phyloP scores from a whole-genome alignment of 2,797 vertebrate genomes.

The Mus spretus region DNA sequence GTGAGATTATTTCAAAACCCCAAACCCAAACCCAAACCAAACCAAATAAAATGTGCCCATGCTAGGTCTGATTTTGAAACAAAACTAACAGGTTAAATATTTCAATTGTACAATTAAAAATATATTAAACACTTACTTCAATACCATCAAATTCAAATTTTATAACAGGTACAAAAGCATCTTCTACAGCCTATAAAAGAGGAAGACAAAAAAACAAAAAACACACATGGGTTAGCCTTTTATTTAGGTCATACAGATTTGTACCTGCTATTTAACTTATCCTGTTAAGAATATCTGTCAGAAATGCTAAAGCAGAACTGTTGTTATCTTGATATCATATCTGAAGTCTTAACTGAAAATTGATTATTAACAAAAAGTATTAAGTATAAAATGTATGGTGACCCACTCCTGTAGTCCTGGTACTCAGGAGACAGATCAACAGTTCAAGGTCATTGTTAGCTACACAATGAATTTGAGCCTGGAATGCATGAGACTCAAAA shows the following conservation, averaged over 20 bases:
- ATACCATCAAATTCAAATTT: constrained; percentile 99
- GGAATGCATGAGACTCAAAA: not conserved
- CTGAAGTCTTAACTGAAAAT: constrained; percentile 15
- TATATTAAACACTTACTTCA: constrained; percentile 91
- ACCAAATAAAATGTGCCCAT: not conserved
- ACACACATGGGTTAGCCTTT: constrained; percentile 9
- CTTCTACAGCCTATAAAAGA: constrained; percentile 95
- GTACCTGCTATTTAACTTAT: not conserved
- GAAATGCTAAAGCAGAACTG: constrained; percentile 47
- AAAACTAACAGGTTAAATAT: not conserved
- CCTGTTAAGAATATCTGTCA: constrained; percentile 50
- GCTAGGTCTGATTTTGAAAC: constrained; percentile 43
- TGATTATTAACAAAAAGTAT: constrained; percentile 44
- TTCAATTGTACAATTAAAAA: constrained; percentile 47
- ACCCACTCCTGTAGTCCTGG: not conserved
- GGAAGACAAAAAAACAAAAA: constrained; percentile 59
- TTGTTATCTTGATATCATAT: constrained; percentile 34
- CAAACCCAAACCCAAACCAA: not conserved
- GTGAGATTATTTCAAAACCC: not conserved
- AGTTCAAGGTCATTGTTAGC: not conserved
- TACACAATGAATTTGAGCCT: not conserved
- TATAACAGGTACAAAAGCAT: constrained; percentile 98
- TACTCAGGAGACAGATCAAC: not conserved
- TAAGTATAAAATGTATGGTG: not conserved
- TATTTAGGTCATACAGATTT: constrained; percentile 9